These are phyloP conservation scores for Erythrocebus patas DNA, from an alignment of 2,113 vertebrate species.

Conservation along the genomic window DNA sequence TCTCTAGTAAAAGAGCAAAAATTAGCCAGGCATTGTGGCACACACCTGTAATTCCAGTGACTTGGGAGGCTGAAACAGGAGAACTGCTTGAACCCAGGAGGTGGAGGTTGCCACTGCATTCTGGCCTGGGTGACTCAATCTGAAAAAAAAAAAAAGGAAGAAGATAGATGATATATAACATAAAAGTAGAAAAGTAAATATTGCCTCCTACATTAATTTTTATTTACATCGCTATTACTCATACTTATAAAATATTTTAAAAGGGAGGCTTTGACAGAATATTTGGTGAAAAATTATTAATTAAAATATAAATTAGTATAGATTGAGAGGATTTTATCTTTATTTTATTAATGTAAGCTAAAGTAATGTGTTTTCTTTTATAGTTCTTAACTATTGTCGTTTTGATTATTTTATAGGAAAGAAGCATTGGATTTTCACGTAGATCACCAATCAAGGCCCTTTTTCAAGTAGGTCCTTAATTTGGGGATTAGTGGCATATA, in stretches of 20 bases:
- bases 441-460: conserved; percentile 93
- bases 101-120: too few relatives aligned
- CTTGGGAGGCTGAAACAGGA: too few relatives aligned
- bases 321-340: background rate
- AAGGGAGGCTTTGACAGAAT: background rate
- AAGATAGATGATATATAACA: background rate
- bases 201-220: background rate
- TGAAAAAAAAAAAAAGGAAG: too few relatives aligned
- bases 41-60: too few relatives aligned
- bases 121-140: too few relatives aligned
- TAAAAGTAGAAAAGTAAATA: background rate
- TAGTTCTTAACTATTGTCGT: conserved; percentile 16
- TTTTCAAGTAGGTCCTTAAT: conserved; percentile 90
- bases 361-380: background rate
- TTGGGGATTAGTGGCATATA: background rate
- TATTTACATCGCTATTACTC: background rate
- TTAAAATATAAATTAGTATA: background rate
- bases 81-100: too few relatives aligned
- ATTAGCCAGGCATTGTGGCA: too few relatives aligned
- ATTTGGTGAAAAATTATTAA: conserved; percentile 8
- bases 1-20: too few relatives aligned
- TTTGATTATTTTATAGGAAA: conserved; percentile 88
- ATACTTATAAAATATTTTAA: background rate
- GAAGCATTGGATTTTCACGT: conserved; percentile 92
- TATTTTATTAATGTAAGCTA: conserved; percentile 10